Evolutionary conservation across 2,113 vertebrate species (phyloP).

Genomic region (Dolichallabes microphthalmus): DNA sequence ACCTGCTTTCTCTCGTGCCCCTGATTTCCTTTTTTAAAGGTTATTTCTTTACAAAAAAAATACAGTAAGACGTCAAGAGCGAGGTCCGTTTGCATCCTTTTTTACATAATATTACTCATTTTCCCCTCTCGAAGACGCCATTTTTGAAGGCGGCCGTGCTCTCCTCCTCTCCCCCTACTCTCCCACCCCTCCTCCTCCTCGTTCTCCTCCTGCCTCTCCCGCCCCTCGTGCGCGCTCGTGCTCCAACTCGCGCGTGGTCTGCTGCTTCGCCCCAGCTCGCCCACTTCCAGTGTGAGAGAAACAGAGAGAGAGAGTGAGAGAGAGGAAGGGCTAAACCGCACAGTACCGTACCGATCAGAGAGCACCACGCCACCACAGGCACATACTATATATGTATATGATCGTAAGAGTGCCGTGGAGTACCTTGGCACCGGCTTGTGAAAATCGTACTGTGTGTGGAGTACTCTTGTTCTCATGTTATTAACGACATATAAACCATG

Average conservation of each 20-base stretch:
- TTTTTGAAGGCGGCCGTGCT: constrained; percentile 77
- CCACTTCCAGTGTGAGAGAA: background rate
- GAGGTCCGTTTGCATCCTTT: constrained; percentile 63
- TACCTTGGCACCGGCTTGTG: background rate
- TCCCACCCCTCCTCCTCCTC: constrained; percentile 52
- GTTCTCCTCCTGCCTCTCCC: constrained; percentile 52
- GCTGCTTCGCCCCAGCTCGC: constrained; percentile 60
- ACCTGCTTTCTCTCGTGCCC: background rate
- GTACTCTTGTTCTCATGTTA: background rate
- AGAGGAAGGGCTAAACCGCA: background rate
- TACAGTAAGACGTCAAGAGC: constrained; percentile 16
- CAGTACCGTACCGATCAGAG: no score
- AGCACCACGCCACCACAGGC: background rate
- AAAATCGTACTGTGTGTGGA: background rate
- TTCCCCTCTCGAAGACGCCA: constrained; percentile 77
- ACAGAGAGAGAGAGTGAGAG: background rate
- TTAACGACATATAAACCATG: background rate
- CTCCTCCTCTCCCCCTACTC: constrained; percentile 66
- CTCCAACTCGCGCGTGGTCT: constrained; percentile 49
- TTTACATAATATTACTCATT: constrained; percentile 74
- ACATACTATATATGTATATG: background rate
- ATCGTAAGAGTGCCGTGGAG: background rate
- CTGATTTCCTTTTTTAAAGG: background rate
- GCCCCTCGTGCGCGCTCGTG: constrained; percentile 26
- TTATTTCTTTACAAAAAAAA: background rate